Evolutionary conservation across 2,797 vertebrate genomes (phyloP), one percentile per base, ranked within the genome.

Genomic region (Acipenser transmontanus): DNA sequence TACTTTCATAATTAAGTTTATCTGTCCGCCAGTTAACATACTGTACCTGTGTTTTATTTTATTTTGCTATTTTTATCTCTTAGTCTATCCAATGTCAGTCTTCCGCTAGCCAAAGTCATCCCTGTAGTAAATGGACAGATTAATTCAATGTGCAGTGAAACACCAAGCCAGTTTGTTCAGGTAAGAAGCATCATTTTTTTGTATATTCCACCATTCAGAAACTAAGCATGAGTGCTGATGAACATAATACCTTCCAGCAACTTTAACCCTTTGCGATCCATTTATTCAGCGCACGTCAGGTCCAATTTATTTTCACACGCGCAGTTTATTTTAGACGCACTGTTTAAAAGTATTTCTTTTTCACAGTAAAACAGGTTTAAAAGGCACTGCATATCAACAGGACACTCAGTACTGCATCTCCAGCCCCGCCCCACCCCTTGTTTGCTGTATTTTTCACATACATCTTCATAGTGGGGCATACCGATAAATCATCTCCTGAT

Each of bases 121-220:
- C 96, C 97, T 50, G 95, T 99, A 81, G 73, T 96, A 73, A 98
- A 99, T 66, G 96, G 96, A 72, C 97, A 99, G 87, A 95, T 98
- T 75, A 93, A 99, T 84, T 91, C 86, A 48, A 89, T 98, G 79
- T 99, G 96, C 91, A 98, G 96, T 63, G 96, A 98, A 77, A 93
- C 91, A 1, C 94, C 95, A 50, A 96, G 93, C 79, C 93, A 94
- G 80, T 97, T 98, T 74, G 91, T 98, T 69, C 96, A 98, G 95
- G 97, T 99, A 81, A 89, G 78, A 72, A 68, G 34, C 34, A 8
- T 61, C 64, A 20, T 69, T 34, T 20, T 9, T 8, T 14, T 63
- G 50, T 69, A 13, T 47, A 8, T 11, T 48, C 47, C 20, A 47
- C 47, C 48, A 47, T 59, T 11, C 8, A 49, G 56, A 34, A 34